Base-by-base conservation (phyloP, 1,140 invertebrate genomes). In the Scaptodrosophila lebanonensis region DNA sequence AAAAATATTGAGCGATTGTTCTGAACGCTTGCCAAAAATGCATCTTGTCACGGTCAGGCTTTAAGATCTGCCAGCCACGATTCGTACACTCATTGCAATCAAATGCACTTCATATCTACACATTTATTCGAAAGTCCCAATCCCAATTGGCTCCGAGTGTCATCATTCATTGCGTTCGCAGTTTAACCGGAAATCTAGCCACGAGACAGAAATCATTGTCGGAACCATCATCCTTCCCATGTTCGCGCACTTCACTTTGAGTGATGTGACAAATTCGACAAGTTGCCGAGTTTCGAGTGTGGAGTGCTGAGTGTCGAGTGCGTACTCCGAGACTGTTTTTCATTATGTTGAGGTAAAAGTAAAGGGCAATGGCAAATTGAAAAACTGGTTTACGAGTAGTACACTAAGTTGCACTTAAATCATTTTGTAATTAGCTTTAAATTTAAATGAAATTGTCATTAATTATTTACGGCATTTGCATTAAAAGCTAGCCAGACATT, bases 381-480 rank as follows among this genome's bases (percentile, higher is more conserved):
- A 58, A 67, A 83, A 83, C 77, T 20, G 39, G 70, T 79, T 79
- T 79, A 12, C 9, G 29, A 11, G 33, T 32, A 60, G 48, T 48
- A 77, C 66, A 62, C 22, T 43, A 43, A 79, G 82, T 62, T 58
- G 62, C 69, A 61, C 76, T 83, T 70, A 76, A 82, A 75, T 82
- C 69, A 70, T 56, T 82, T 67, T 27, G 16, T 66, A 82, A 79
- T 66, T 61, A 66, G 69, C 39, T 36, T 20, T 29, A 53, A 51
- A 79, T 82, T 69, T 70, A 67, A 79, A 83, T 83, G 53, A 33
- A 58, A 75, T 67, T 57, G 58, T 82, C 75, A 82, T 82, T 82
- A 83, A 56, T 70, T 58, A 62, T 22, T 32, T 8, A 6, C 8
- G 9, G 22, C 61, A 18, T 33, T 13, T n/a, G n/a, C 11, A 30